Base-by-base conservation (phyloP, 2,888 invertebrate species). In the Bruchidius siliquastri region DNA sequence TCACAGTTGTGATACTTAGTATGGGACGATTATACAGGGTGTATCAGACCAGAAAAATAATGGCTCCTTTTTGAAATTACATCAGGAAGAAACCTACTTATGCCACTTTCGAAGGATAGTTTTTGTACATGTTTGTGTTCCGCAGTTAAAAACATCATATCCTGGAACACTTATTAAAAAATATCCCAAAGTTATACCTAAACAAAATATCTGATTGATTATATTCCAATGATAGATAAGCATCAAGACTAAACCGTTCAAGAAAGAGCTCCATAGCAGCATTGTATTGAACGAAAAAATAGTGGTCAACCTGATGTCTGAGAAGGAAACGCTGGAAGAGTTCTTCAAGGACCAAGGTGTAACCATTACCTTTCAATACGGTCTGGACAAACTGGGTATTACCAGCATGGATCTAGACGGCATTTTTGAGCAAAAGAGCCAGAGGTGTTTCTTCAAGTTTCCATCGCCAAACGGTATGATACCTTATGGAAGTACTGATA, bases 201-300 rank as follows among this genome's bases (percentile, higher is more conserved):
- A n/a, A n/a, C n/a, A n/a, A n/a, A n/a, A 8, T 26, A 26, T 26
- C 26, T 26, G 26, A 26, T 4, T 26, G 26, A 26, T 26, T 26
- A 2, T 4, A 26, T 26, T 26, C 26, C 8, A n/a, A n/a, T 49
- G 13, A 49, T 13, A 49, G 49, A 82, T 86, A 21, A 81, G 80
- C 0, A 83, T 87, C 2, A 85, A 84, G 76, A 85, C 86, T 0
- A 85, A 85, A 76, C 82, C 83, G 0, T 84, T 87, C 67, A 79
- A 80, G 21, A 82, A 82, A 32, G 82, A 84, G 69, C 74, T 86
- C 4, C 83, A 84, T 71, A 82, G 83, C 3, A 79, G 78, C 2
- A 81, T 85, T 21, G 73, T 72, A 0, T 77, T 86, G 49, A 85
- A 86, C 73, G 86, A 86, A 73, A 84, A 83, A 77, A 83, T 86